A percentile compares a stretch with the other conserved stretches of the same genome.
phyloP scores from a whole-genome alignment of 2,113 vertebrate genomes.

The Zootoca vivipara region DNA sequence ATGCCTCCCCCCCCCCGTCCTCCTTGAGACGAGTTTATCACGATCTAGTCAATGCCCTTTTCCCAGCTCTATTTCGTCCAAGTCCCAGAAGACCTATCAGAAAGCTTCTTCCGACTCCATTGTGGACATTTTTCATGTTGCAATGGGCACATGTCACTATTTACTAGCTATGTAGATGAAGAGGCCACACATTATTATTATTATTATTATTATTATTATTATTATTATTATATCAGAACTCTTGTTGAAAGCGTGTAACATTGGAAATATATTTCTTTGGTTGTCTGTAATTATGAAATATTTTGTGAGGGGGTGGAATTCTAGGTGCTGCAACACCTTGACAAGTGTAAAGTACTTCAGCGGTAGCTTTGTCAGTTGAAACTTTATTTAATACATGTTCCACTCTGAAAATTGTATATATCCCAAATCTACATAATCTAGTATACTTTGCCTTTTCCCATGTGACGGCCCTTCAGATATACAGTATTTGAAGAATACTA shows the following conservation, averaged over 20 bases:
- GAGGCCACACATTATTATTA: neutral
- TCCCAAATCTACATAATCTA: neutral
- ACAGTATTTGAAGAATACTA: no score
- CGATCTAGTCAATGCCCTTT: conserved; percentile 24
- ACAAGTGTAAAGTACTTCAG: neutral
- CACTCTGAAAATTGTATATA: neutral
- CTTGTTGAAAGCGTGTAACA: neutral
- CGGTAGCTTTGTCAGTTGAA: neutral
- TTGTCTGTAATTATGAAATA: neutral
- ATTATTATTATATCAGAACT: neutral
- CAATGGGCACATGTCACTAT: neutral
- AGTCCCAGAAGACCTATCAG: conserved; percentile 13
- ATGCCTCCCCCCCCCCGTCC: neutral
- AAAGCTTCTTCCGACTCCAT: neutral
- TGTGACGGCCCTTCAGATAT: no score
- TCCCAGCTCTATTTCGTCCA: conserved; percentile 31
- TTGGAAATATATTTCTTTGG: neutral
- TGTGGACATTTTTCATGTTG: neutral
- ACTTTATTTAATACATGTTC: neutral
- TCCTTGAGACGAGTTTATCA: conserved; percentile 43
- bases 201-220: neutral
- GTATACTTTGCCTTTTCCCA: no score
- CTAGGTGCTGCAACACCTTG: neutral
- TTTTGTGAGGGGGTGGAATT: neutral
- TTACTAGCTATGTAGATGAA: neutral